Conservation (phyloP, 2,797 vertebrate species). For the Gorsachius magnificus region DNA sequence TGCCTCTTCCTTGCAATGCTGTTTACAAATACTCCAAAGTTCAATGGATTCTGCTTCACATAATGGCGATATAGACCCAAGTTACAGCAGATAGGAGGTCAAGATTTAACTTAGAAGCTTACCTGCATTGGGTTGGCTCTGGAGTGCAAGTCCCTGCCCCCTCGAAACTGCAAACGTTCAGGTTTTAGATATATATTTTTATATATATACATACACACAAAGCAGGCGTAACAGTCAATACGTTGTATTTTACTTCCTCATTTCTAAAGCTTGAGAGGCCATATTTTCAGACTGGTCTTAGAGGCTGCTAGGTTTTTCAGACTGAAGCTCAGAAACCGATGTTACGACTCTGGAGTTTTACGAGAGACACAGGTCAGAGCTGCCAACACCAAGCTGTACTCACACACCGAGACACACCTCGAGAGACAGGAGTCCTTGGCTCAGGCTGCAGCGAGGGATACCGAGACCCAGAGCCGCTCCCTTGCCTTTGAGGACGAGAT, state of each 20-base stretch:
- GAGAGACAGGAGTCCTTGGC: background rate
- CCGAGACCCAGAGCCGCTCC: background rate
- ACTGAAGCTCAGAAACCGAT: background rate
- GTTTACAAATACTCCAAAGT: background rate
- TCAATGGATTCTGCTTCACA: background rate
- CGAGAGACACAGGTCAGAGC: background rate
- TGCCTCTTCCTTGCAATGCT: background rate
- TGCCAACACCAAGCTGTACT: background rate
- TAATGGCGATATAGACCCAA: background rate
- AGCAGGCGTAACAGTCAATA: background rate
- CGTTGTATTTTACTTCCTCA: background rate
- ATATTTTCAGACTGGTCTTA: background rate
- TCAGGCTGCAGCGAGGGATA: background rate
- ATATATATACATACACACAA: background rate
- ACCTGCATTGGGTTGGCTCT: background rate
- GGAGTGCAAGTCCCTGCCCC: background rate
- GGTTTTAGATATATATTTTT: no score
- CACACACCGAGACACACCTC: background rate
- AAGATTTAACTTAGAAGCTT: background rate
- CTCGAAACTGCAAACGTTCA: background rate
- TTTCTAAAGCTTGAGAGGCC: background rate
- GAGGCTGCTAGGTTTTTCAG: background rate
- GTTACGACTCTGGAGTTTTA: background rate
- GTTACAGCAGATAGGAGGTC: background rate
- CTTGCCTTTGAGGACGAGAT: background rate